Evolutionary conservation across 2,113 vertebrate genomes (phyloP), one percentile per base, ranked within the genome.

Genomic region (Apteryx owenii): DNA sequence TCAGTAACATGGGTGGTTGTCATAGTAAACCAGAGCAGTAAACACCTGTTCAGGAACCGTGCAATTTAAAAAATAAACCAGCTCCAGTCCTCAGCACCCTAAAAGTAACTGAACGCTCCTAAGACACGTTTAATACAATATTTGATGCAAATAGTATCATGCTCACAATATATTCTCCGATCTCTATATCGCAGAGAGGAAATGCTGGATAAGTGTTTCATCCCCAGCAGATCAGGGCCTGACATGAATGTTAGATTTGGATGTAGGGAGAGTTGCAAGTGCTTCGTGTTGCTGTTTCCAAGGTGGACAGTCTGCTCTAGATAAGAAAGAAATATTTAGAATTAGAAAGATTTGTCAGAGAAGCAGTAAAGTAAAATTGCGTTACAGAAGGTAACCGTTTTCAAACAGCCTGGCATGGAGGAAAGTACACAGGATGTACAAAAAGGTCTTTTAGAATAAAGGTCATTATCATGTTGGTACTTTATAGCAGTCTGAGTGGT

Each of bases 31-130:
- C 66, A 66, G 81, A 88, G 64, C 75, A 56, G 68, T 42, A 66
- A 88, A 77, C 91, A 97, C 72, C 89, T 95, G 78, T 85, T 91
- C 62, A 83, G 85, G 92, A 94, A 60, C 66, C 69, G 70, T 50
- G 44, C 40, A 4, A 6, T 81, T 87, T 58, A 36, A 87, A 31
- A 93, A 95, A 85, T 50, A 91, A 81, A 84, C 84, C 1, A 8
- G 85, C 54, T 73, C 33, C 12, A 12, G 54, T 68, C 65, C 68
- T 90, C 75, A 50, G 26, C 26, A 71, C n/a, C 40, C 64, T 70
- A 29, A 51, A 92, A 90, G 68, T 88, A 83, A 68, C 58, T 90
- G 10, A 31, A 28, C 2, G 2, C 51, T 90, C 68, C 19, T 58
- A 29, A 58, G 71, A 31, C 36, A 38, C 36, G 7, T 38, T 38